These are phyloP conservation scores for Sphenodon punctatus DNA, from an alignment of 2,797 vertebrate genomes.

Conservation along the genomic window DNA sequence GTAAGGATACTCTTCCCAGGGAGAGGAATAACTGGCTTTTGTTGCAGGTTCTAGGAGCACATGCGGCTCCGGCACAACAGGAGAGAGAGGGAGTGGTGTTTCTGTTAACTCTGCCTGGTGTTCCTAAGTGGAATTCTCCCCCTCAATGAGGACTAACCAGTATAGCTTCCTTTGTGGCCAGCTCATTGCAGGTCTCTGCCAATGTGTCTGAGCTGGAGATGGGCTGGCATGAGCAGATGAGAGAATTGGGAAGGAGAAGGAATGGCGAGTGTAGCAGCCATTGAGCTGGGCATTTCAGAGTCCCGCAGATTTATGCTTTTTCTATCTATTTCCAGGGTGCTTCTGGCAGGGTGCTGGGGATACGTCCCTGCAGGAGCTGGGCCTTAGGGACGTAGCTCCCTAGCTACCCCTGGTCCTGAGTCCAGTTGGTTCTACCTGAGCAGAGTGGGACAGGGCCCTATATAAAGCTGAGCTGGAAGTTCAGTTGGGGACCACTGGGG, in stretches of 20 bases:
- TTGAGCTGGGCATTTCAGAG: not conserved
- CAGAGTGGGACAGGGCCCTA: no score
- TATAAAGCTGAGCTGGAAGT: no score
- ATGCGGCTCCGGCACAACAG: not conserved
- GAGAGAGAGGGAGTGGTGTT: not conserved
- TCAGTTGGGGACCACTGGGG: no score
- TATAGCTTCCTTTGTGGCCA: not conserved
- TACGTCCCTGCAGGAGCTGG: no score
- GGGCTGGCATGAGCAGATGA: no score
- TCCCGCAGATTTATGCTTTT: not conserved
- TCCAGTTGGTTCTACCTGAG: no score
- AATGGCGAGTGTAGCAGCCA: fast-evolving
- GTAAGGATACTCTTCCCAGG: not conserved
- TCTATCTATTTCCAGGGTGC: not conserved
- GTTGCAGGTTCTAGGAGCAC: not conserved
- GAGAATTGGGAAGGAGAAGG: not conserved
- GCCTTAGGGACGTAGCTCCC: no score
- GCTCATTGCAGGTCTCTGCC: not conserved
- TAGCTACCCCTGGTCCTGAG: no score
- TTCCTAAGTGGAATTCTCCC: fast-evolving
- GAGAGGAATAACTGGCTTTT: not conserved
- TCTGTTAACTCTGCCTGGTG: not conserved
- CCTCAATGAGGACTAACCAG: fast-evolving
- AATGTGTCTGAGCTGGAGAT: not conserved
- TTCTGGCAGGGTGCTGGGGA: not conserved